These are phyloP conservation scores for Hybos culiciformis DNA, from an alignment of 2,888 invertebrate genomes.

Conservation along the genomic window DNA sequence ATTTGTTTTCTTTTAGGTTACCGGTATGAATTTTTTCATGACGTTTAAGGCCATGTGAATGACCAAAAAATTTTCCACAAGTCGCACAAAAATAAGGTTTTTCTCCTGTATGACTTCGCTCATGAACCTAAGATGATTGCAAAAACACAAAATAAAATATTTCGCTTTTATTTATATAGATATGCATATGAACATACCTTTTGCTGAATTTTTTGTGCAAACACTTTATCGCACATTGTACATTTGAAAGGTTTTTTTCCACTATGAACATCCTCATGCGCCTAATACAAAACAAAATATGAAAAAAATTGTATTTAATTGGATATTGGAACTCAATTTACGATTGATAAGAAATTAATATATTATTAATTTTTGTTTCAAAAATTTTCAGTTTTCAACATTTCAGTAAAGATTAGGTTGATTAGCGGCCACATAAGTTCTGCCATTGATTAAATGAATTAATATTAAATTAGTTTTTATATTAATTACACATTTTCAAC, in stretches of 20 bases:
- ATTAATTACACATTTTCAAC: no score
- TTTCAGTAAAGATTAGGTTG: no score
- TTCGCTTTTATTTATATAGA: not conserved
- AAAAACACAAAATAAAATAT: not conserved
- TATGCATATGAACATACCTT: not conserved
- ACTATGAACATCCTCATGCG: not conserved
- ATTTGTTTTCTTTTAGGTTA: no score
- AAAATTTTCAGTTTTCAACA: no score
- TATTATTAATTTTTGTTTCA: no score
- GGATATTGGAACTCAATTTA: no score
- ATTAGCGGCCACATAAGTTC: no score
- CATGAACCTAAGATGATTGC: not conserved
- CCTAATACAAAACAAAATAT: no score
- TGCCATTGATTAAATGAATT: no score
- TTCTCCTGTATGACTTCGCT: not conserved
- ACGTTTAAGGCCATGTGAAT: not conserved
- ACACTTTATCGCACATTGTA: not conserved
- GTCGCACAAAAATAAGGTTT: constrained; percentile 28
- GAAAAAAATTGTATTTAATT: no score
- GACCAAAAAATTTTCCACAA: constrained; percentile 30
- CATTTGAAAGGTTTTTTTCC: not conserved
- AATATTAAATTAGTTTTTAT: no score
- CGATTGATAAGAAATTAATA: no score
- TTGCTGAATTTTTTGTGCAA: not conserved
- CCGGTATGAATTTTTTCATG: constrained; percentile 39